These are phyloP conservation scores for Chrysocyon brachyurus DNA, from an alignment of 2,797 vertebrate species.

Conservation along the genomic window DNA sequence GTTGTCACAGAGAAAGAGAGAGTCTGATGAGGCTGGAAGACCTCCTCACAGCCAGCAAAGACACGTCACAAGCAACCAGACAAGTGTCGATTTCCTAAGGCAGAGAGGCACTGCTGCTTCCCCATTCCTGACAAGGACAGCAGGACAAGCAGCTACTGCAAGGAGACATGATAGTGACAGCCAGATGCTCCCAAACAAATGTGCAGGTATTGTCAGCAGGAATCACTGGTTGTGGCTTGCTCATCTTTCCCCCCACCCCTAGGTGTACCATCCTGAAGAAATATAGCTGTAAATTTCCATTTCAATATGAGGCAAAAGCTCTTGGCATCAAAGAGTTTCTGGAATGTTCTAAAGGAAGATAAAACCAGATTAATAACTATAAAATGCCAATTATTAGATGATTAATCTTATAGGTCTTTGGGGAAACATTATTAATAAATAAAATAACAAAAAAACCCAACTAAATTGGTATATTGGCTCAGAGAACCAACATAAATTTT, in stretches of 20 bases:
- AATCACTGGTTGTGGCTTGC: background rate
- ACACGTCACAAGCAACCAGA: background rate
- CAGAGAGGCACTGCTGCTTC: rapidly evolving
- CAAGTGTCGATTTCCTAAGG: background rate
- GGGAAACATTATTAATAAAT: background rate
- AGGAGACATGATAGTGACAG: rapidly evolving
- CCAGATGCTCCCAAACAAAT: background rate
- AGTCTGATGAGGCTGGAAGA: background rate
- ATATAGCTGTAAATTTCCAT: background rate
- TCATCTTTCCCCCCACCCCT: rapidly evolving
- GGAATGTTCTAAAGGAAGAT: background rate
- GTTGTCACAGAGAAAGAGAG: background rate
- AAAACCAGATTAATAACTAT: background rate
- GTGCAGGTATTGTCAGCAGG: background rate
- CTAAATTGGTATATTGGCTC: background rate
- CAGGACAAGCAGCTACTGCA: too few relatives aligned
- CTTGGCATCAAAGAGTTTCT: background rate
- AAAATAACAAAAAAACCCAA: background rate
- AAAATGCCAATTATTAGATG: background rate
- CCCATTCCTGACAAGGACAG: too few relatives aligned
- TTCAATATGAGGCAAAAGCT: background rate
- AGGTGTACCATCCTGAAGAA: background rate
- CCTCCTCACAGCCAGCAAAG: background rate
- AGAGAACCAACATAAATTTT: background rate
- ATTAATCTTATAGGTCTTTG: background rate